These are phyloP conservation scores for Diadromus collaris DNA, from an alignment of 2,888 invertebrate genomes.

Conservation along the genomic window DNA sequence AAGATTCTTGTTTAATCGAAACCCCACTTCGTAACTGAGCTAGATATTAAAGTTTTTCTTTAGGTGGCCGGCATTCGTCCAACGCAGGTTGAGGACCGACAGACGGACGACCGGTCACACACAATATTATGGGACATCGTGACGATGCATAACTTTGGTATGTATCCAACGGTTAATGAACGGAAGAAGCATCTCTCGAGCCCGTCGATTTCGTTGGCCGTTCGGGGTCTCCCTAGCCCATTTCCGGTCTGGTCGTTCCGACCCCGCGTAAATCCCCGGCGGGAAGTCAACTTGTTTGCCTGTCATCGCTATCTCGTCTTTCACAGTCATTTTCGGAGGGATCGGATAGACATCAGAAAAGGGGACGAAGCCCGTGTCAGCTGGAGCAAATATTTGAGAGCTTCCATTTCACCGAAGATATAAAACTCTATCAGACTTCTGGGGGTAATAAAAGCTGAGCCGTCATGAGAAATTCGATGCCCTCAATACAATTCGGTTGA, in stretches of 20 bases:
- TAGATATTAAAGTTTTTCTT: background rate
- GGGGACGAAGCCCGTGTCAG: conserved; percentile 28
- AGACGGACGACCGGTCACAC: conserved; percentile 18
- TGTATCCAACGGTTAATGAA: conserved; percentile 43
- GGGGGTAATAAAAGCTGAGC: conserved; percentile 44
- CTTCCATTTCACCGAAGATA: conserved; percentile 47
- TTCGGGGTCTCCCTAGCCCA: conserved; percentile 41
- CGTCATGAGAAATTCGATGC: conserved; percentile 37
- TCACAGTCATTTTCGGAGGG: conserved; percentile 25
- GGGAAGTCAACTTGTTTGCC: conserved; percentile 49
- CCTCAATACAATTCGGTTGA: background rate
- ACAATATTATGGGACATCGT: conserved; percentile 24
- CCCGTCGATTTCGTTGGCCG: conserved; percentile 9
- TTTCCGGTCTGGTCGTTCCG: conserved; percentile 54
- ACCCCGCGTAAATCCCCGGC: conserved; percentile 42
- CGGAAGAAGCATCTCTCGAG: conserved; percentile 44
- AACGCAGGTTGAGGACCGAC: conserved; percentile 1
- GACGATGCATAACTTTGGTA: conserved; percentile 28
- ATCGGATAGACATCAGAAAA: conserved; percentile 1
- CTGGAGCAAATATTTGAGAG: conserved; percentile 53
- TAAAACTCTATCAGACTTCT: conserved; percentile 36
- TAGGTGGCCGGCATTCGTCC: background rate
- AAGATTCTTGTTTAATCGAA: background rate
- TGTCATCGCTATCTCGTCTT: conserved; percentile 56
- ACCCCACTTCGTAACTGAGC: background rate